Evolutionary conservation across 2,113 vertebrate genomes (phyloP), one percentile per base, ranked within the genome.

Genomic region (Hypomesus transpacificus): DNA sequence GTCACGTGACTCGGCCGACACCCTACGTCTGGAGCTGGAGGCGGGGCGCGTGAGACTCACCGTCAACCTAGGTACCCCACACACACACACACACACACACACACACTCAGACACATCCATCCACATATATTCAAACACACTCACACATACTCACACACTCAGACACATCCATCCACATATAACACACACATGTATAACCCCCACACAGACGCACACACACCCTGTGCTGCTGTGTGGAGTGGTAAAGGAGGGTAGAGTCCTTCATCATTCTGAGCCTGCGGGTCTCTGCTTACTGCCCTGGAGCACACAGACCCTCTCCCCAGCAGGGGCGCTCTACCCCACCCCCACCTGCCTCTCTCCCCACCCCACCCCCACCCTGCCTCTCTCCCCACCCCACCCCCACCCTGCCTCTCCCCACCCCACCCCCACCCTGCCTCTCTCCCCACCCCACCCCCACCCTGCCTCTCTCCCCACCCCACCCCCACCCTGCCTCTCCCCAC

Each of bases 231-330:
- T 82, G 83, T 91, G 75, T 83, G 89, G 90, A 91, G 87, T 91
- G 92, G 82, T 90, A 86, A 85, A 92, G 85, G 80, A 91, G 93
- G 89, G 91, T 91, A 92, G 89, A 94, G 92, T 90, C 95, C 97
- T 99, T 99, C 97, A 98, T 96, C 94, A 95, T 91, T 91, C 93
- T 90, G 92, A 94, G 95, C 94, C 97, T 99, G 97, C 97, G 92
- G 91, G 94, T 95, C 95, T 94, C 77, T 89, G 95, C 95, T 95
- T 93, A 95, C 95, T 95, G 95, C 94, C 93, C 91, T 86, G 74
- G 94, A 98, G 92, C 94, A 94, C 89, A 81, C 88, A 88, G 91
- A 87, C 85, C 86, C 61, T 88, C 89, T 90, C 86, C 90, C 92
- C 88, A 92, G 92, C 91, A 93, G 91, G 91, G 87, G 89, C 39